phyloP scores from a whole-genome alignment of 2,888 invertebrate genomes.

The Pollenia griseotomentosa region DNA sequence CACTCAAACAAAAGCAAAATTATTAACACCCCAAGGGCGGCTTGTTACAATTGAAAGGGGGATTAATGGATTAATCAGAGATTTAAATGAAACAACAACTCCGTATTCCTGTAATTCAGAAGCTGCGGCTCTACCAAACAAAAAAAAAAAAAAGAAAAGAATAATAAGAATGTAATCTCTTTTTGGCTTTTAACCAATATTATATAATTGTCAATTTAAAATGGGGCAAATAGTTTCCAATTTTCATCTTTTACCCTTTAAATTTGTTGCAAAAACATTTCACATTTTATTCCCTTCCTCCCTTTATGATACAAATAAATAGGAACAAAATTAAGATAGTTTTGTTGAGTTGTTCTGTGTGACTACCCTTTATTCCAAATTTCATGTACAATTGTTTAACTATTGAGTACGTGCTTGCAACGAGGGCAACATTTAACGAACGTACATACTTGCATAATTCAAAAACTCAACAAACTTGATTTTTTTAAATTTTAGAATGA shows the following conservation, averaged over 20 bases:
- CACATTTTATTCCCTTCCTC: neutral
- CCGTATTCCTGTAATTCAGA: neutral
- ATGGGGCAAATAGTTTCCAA: neutral
- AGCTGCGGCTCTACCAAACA: neutral
- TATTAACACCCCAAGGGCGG: conserved; percentile 71
- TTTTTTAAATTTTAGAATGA: neutral
- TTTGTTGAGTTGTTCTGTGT: conserved; percentile 15
- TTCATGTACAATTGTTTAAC: neutral
- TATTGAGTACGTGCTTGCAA: neutral
- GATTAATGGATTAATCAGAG: conserved; percentile 72
- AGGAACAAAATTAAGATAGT: conserved; percentile 26
- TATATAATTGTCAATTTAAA: conserved; percentile 44
- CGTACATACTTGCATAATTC: neutral
- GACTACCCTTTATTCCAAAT: conserved; percentile 20
- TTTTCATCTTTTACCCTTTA: neutral
- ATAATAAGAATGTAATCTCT: neutral
- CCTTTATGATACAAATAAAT: conserved; percentile 20
- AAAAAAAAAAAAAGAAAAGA: neutral
- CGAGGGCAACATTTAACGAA: neutral
- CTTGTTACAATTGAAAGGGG: conserved; percentile 66
- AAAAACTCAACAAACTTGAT: neutral
- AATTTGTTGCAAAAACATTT: neutral
- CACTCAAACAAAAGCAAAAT: conserved; percentile 38
- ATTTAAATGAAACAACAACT: conserved; percentile 52
- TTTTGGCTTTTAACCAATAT: conserved; percentile 34